Evolutionary conservation across 2,797 vertebrate genomes (phyloP).

Genomic region (Dipus sagitta): DNA sequence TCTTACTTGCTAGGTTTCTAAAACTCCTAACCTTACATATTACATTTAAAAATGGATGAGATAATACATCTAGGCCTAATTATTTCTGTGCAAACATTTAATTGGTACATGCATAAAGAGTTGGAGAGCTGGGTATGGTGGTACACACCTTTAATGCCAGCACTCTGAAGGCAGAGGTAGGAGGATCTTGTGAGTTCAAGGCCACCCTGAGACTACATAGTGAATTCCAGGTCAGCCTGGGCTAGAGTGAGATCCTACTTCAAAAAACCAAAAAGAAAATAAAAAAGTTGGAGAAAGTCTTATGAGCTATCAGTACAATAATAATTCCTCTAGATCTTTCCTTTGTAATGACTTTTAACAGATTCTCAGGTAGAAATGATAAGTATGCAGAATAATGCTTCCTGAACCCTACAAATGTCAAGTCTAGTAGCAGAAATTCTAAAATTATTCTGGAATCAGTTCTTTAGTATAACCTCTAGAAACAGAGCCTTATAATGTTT

Average conservation of each 20-base stretch:
- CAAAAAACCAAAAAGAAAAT: too few relatives aligned
- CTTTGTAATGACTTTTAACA: conserved; percentile 17
- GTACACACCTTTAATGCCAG: too few relatives aligned
- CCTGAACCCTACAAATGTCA: neutral
- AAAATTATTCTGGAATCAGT: neutral
- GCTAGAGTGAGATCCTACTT: too few relatives aligned
- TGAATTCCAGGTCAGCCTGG: too few relatives aligned
- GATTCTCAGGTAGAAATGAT: neutral
- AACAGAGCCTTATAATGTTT: neutral
- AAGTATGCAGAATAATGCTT: conserved; percentile 1
- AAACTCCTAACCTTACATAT: neutral
- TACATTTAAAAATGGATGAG: neutral
- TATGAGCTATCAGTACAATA: neutral
- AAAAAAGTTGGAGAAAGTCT: neutral
- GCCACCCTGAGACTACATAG: too few relatives aligned
- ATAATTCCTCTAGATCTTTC: neutral
- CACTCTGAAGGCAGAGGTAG: too few relatives aligned
- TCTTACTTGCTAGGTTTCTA: conserved; percentile 5
- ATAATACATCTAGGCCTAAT: neutral
- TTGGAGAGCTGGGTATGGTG: neutral
- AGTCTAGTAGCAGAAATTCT: neutral
- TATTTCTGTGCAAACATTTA: neutral
- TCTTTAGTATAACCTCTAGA: neutral
- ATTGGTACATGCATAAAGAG: neutral
- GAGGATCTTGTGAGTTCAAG: too few relatives aligned